These are phyloP conservation scores for Procavia capensis DNA, from an alignment of 2,113 vertebrate species.

Conservation along the genomic window DNA sequence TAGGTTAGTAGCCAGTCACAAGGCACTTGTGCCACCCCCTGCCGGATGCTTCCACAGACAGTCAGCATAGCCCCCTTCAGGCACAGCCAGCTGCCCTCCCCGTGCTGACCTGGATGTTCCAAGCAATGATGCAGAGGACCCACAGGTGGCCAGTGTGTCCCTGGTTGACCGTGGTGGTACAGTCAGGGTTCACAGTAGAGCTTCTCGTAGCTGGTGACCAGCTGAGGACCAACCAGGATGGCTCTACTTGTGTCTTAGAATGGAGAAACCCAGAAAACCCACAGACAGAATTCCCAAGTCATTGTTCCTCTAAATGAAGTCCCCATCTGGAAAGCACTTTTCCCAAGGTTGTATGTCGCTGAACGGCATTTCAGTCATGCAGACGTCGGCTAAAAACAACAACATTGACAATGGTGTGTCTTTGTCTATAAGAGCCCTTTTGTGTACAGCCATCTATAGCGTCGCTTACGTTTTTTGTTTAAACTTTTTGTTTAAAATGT, in stretches of 20 bases:
- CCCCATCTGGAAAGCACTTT: constrained; percentile 27
- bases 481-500: not conserved
- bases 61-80: not conserved
- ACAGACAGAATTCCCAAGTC: not conserved
- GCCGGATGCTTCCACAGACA: not conserved
- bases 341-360: not conserved
- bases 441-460: not conserved
- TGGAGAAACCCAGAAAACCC: not conserved
- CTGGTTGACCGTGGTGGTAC: not conserved
- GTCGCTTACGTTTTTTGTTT: not conserved
- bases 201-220: not conserved
- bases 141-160: not conserved
- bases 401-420: not conserved
- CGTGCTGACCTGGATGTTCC: not conserved
- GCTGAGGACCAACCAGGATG: not conserved
- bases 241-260: not conserved
- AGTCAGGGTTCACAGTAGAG: not conserved
- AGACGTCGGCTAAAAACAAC: not conserved
- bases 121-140: not conserved
- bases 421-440: not conserved
- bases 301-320: not conserved
- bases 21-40: not conserved
- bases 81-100: not conserved
- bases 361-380: not conserved
- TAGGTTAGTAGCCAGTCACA: not conserved